These are phyloP conservation scores for Paradoxurus hermaphroditus DNA, from an alignment of 2,113 vertebrate genomes.

Conservation along the genomic window DNA sequence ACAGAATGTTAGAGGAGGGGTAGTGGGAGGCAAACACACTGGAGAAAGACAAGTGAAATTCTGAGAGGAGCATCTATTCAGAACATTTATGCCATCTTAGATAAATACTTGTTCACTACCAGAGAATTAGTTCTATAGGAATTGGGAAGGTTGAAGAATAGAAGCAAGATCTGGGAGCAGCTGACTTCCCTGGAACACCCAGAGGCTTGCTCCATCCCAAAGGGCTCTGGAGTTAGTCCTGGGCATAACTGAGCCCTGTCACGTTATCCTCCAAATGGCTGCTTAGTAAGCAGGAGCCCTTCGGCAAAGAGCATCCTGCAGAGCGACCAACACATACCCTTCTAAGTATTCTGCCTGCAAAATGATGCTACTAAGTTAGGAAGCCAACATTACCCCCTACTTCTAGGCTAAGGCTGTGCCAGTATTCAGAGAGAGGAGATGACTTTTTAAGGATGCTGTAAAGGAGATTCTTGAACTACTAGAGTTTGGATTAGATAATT, in stretches of 20 bases:
- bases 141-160: neutral
- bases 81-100: neutral
- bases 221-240: neutral
- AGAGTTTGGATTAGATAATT: neutral
- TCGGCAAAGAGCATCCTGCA: neutral
- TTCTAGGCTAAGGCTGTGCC: neutral
- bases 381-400: neutral
- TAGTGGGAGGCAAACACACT: neutral
- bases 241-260: neutral
- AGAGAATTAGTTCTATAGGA: neutral
- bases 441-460: neutral
- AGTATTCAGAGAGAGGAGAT: neutral
- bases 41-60: neutral
- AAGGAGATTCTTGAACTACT: conserved; percentile 41
- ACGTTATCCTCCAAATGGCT: neutral
- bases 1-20: neutral
- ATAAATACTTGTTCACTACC: neutral
- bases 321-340: neutral
- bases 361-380: neutral
- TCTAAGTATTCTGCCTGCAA: neutral
- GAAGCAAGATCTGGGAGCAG: conserved; percentile 30
- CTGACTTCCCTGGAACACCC: neutral
- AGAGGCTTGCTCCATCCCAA: neutral
- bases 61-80: neutral
- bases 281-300: neutral